Percentiles rank a stretch among this genome's conserved stretches.
phyloP scores from a whole-genome alignment of 2,113 vertebrate genomes.

The Hyla sarda region DNA sequence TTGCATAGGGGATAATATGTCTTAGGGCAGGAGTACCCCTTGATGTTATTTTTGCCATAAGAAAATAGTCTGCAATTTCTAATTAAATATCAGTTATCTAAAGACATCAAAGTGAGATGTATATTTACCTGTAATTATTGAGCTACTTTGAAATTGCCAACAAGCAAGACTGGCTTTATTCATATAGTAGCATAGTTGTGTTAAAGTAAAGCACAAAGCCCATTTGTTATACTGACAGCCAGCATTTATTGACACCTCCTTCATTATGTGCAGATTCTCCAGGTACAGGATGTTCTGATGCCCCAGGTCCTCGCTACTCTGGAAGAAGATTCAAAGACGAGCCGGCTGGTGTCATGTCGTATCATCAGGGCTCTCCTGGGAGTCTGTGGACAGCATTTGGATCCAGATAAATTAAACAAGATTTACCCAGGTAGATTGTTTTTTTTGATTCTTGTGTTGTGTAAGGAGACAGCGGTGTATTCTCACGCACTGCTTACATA shows the following conservation, averaged over 20 bases:
- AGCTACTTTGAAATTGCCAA: no score
- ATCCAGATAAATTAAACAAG: slow-evolving; percentile 79
- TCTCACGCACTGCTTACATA: neutral
- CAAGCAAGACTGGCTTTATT: neutral
- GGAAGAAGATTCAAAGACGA: slow-evolving; percentile 87
- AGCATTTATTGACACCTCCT: neutral
- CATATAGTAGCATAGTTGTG: neutral
- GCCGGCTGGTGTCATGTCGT: slow-evolving; percentile 82
- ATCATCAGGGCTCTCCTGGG: slow-evolving; percentile 74
- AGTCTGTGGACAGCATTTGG: slow-evolving; percentile 67
- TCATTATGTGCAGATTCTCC: slow-evolving; percentile 71
- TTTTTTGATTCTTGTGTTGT: neutral
- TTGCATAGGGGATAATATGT: no score
- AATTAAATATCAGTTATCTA: no score
- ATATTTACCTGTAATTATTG: no score
- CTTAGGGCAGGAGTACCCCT: no score
- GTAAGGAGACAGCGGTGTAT: neutral
- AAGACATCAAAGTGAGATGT: no score
- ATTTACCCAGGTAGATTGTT: slow-evolving; percentile 82
- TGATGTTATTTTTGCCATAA: no score
- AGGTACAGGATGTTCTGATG: slow-evolving; percentile 73
- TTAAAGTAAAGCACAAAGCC: neutral
- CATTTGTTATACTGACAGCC: neutral
- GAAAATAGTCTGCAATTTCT: no score
- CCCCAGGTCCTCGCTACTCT: slow-evolving; percentile 78